These are phyloP conservation scores for Orchestes rusci DNA, from an alignment of 2,888 invertebrate genomes.

Conservation along the genomic window DNA sequence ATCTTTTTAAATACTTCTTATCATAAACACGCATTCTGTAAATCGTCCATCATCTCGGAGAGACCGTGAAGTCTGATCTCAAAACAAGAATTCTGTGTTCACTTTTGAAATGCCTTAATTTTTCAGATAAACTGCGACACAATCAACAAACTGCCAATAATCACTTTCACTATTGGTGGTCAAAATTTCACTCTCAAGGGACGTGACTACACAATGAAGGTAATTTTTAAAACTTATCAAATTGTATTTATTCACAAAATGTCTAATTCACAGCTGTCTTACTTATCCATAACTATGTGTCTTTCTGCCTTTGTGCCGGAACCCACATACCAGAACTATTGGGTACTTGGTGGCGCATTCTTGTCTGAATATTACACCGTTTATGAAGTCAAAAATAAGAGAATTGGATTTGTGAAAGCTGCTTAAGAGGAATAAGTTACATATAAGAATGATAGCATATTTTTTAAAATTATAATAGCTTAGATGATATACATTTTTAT, in stretches of 20 bases:
- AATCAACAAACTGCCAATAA: constrained; percentile 52
- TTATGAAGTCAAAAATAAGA: constrained; percentile 41
- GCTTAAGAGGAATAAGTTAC: too few species aligned
- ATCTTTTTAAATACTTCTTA: too few species aligned
- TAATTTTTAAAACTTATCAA: constrained; percentile 27
- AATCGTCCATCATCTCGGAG: too few species aligned
- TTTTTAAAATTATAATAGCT: too few species aligned
- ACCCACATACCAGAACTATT: constrained; percentile 30
- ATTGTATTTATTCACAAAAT: background rate
- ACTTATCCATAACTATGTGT: constrained; percentile 39
- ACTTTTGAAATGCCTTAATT: constrained; percentile 15
- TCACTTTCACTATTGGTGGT: constrained; percentile 53
- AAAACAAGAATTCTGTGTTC: too few species aligned
- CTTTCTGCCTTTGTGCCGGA: constrained; percentile 43
- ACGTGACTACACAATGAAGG: constrained; percentile 53
- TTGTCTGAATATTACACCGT: constrained; percentile 46
- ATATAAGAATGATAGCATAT: too few species aligned
- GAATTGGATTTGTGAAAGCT: constrained; percentile 41
- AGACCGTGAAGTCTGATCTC: too few species aligned
- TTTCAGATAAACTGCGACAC: constrained; percentile 53
- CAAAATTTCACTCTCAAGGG: constrained; percentile 53
- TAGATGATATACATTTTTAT: too few species aligned
- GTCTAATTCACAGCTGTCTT: constrained; percentile 41
- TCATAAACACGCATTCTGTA: too few species aligned
- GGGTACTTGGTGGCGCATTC: constrained; percentile 47